Base-by-base conservation (phyloP, 2,888 invertebrate genomes). In the Allophyes oxyacanthae region DNA sequence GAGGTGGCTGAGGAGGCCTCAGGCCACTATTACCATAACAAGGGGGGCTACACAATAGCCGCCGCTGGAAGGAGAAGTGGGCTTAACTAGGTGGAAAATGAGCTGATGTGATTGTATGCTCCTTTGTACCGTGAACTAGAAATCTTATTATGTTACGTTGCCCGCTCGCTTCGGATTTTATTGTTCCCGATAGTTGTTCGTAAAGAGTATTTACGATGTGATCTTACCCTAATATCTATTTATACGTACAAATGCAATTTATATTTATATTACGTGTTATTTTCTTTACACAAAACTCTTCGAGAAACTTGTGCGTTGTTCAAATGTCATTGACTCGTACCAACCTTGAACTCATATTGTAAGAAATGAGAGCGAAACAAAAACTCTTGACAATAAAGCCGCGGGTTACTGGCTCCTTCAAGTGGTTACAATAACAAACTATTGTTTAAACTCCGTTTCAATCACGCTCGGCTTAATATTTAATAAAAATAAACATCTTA, bases 1-100 rank as follows among this genome's bases (percentile, higher is more conserved):
- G 66, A 72, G 67, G 72, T 59, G 71, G 83, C 78, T 65, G 65
- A 75, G 79, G 85, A 72, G 69, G 81, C 86, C 81, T 68, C 69
- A 75, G 81, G 86, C 83, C 83, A 73, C 82, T 84, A 87, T 88
- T 89, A 89, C 86, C 88, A 90, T 92, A 91, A 91, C 91, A 91
- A 91, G 90, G 82, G 79, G 74, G 73, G 77, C 53, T 26, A 64
- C 65, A 75, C 75, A 75, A 75, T 75, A 50, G 63, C 37, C 45
- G 38, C 58, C 68, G 58, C 43, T 60, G 57, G 77, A 64, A 64
- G 71, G 73, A 80, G 81, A 81, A 82, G 81, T 77, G 82, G 77
- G 84, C 82, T 80, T 87, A 89, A 91, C 90, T 86, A 89, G 84
- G 89, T 90, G 90, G 90, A 87, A 88, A 90, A 86, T 85, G 85